Evolutionary conservation across 2,113 vertebrate species (phyloP).

Genomic region (Elachura formosa): DNA sequence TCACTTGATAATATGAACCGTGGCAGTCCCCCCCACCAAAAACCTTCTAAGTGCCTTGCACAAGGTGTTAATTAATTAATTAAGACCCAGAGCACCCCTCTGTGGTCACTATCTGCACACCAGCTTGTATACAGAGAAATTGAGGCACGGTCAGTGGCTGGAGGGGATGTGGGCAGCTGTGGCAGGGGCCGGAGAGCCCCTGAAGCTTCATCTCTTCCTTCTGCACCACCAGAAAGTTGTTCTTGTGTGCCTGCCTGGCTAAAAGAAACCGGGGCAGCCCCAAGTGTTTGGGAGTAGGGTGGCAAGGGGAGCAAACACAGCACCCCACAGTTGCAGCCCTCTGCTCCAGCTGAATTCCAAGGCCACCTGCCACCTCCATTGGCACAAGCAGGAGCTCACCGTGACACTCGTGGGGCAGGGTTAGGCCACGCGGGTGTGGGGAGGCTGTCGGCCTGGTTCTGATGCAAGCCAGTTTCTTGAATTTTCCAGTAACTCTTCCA

Average conservation of each 20-base stretch:
- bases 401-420: fast-evolving
- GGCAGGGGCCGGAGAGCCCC: not conserved
- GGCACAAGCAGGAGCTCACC: not conserved
- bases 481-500: slow-evolving; percentile 48
- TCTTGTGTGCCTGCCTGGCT: fast-evolving
- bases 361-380: not conserved
- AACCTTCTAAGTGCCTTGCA: not conserved
- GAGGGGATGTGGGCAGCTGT: not conserved
- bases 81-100: slow-evolving; percentile 49
- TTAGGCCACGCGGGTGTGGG: fast-evolving
- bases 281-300: not conserved
- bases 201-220: not conserved
- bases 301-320: not conserved
- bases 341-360: not conserved
- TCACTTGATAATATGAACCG: not conserved
- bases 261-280: fast-evolving
- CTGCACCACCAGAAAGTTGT: fast-evolving
- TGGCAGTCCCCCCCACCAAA: not conserved
- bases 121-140: not conserved
- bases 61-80: slow-evolving; percentile 55
- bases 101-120: slow-evolving; percentile 23
- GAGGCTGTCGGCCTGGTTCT: fast-evolving
- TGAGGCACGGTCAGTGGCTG: fast-evolving
- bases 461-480: not conserved
- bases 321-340: not conserved